phyloP scores from a whole-genome alignment of 2,113 vertebrate species.

The Corythaixoides concolor region DNA sequence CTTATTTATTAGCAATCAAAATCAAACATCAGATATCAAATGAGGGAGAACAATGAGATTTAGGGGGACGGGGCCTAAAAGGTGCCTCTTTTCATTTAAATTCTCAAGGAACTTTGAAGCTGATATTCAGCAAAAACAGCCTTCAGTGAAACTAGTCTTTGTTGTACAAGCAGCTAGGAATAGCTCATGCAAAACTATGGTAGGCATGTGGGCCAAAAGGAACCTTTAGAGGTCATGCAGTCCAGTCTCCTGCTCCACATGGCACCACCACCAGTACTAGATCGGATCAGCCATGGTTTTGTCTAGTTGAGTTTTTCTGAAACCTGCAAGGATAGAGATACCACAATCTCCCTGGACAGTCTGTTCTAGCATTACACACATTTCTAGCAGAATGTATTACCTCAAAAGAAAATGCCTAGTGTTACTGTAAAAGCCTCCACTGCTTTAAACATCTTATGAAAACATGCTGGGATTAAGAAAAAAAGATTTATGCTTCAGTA shows the following conservation, averaged over 20 bases:
- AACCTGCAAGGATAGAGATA: background rate
- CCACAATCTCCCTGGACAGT: background rate
- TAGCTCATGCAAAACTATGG: background rate
- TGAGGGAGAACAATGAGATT: background rate
- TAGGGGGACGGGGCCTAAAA: background rate
- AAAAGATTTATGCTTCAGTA: background rate
- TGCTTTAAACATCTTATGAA: background rate
- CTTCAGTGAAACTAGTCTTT: background rate
- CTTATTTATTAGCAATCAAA: background rate
- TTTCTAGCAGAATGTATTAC: background rate
- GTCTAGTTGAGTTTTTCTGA: background rate
- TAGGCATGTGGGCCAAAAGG: background rate
- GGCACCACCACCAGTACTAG: background rate
- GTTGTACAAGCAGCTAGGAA: background rate
- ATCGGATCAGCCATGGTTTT: background rate
- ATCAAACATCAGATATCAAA: background rate
- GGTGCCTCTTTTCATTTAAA: background rate
- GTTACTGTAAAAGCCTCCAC: background rate
- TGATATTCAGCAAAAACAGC: background rate
- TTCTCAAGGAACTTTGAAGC: background rate
- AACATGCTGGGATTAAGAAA: background rate
- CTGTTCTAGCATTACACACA: background rate
- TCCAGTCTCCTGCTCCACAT: background rate
- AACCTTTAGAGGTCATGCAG: background rate
- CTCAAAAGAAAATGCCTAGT: background rate